A percentile compares a stretch with the other conserved stretches of the same genome.
Conservation (phyloP, 2,113 vertebrate species). For the Sinocyclocheilus maitianheensis region DNA sequence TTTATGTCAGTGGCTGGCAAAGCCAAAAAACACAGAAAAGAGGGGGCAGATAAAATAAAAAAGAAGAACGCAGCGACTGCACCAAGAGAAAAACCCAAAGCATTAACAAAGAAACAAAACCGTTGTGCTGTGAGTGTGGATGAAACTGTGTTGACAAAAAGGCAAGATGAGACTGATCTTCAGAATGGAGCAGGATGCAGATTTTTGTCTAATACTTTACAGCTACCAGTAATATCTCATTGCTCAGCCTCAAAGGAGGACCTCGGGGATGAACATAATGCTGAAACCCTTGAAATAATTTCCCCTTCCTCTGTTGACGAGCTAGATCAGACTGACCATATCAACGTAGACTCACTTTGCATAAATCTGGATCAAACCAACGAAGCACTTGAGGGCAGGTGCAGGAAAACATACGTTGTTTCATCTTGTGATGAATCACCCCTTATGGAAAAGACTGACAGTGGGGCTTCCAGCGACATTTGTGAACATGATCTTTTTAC, state of each 20-base stretch:
- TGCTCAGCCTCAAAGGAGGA: background rate
- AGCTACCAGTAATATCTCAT: background rate
- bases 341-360: background rate
- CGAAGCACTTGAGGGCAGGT: constrained; percentile 14
- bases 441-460: background rate
- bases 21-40: constrained; percentile 59
- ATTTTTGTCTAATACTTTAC: background rate
- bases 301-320: background rate
- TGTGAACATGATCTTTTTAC: background rate
- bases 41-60: background rate
- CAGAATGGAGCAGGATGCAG: background rate
- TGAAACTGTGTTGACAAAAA: constrained; percentile 29
- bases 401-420: constrained; percentile 31
- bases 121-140: background rate
- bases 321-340: background rate
- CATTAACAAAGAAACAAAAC: constrained; percentile 27
- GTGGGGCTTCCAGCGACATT: background rate
- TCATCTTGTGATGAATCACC: background rate
- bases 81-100: background rate
- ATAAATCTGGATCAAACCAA: background rate
- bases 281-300: background rate
- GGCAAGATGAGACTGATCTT: background rate
- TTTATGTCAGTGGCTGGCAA: constrained; percentile 39
- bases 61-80: constrained; percentile 48
- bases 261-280: background rate